Percentiles rank a stretch among this genome's conserved stretches.
phyloP scores from a whole-genome alignment of 2,113 vertebrate species.

The Mugil cephalus region DNA sequence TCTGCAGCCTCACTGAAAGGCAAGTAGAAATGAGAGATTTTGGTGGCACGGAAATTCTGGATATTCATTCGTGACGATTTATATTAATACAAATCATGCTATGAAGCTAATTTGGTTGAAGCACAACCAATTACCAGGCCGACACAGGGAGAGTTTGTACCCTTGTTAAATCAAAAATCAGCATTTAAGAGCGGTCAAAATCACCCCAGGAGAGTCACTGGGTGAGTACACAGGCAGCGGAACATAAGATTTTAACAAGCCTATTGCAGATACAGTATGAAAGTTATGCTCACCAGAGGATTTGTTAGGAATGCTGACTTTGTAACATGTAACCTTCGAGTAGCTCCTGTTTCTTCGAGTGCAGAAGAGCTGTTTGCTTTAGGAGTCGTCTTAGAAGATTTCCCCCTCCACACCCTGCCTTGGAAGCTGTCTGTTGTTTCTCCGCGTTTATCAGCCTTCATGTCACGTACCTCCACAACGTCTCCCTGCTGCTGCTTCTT shows the following conservation, averaged over 20 bases:
- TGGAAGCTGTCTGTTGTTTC: conserved; percentile 12
- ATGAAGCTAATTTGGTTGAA: conserved; percentile 21
- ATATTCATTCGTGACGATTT: conserved; percentile 10
- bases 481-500: background rate
- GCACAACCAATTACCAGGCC: no score
- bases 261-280: conserved; percentile 43
- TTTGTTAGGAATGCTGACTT: conserved; percentile 66
- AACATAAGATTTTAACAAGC: conserved; percentile 70
- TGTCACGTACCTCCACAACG: conserved; percentile 19
- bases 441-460: conserved; percentile 28
- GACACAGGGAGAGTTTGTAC: conserved; percentile 13
- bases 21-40: background rate
- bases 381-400: conserved; percentile 26
- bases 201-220: conserved; percentile 31
- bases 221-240: conserved; percentile 61
- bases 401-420: conserved; percentile 12
- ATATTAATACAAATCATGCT: conserved; percentile 15
- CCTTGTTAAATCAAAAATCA: conserved; percentile 29
- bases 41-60: background rate
- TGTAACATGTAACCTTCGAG: conserved; percentile 42
- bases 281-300: conserved; percentile 55
- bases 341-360: conserved; percentile 26
- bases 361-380: conserved; percentile 29
- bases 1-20: background rate
- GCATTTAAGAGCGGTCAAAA: conserved; percentile 44